Conservation (phyloP, 2,888 invertebrate genomes). For the Subacronicta megacephala region DNA sequence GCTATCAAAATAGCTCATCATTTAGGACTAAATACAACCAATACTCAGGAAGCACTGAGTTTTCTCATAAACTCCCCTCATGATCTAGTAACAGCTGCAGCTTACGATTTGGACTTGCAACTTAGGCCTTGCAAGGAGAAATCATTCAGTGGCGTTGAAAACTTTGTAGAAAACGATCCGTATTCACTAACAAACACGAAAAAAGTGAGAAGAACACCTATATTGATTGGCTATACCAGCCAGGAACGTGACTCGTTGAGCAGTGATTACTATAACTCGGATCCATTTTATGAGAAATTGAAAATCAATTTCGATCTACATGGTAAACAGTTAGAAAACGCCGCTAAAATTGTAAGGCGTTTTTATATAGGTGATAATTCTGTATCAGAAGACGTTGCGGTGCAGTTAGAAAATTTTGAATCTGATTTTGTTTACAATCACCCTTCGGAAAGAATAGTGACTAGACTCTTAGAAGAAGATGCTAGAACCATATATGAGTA, state of each 20-base stretch:
- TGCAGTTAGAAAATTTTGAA: slow-evolving; percentile 72
- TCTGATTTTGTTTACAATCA: slow-evolving; percentile 79
- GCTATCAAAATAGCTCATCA: slow-evolving; percentile 76
- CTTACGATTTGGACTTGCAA: slow-evolving; percentile 67
- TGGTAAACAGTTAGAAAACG: slow-evolving; percentile 63
- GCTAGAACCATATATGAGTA: slow-evolving; percentile 78
- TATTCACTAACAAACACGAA: slow-evolving; percentile 72
- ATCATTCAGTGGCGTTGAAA: slow-evolving; percentile 79
- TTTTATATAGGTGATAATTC: slow-evolving; percentile 82
- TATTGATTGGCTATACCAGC: slow-evolving; percentile 79
- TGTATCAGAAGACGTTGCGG: slow-evolving; percentile 63
- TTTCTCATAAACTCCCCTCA: slow-evolving; percentile 71
- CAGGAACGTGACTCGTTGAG: slow-evolving; percentile 66
- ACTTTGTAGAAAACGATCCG: slow-evolving; percentile 77
- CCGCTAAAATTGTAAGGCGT: slow-evolving; percentile 69
- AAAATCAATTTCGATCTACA: slow-evolving; percentile 75
- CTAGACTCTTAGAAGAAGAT: slow-evolving; percentile 71
- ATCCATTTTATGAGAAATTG: slow-evolving; percentile 76
- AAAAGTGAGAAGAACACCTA: slow-evolving; percentile 76
- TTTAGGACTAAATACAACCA: slow-evolving; percentile 74
- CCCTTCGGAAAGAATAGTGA: slow-evolving; percentile 75
- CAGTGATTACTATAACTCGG: slow-evolving; percentile 67
- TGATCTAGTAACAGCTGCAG: slow-evolving; percentile 74
- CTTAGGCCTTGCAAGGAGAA: slow-evolving; percentile 80
- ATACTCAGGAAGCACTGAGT: slow-evolving; percentile 73